Percentiles rank a stretch among this genome's conserved stretches.
These are phyloP conservation scores for Adelges cooleyi DNA, from an alignment of 1,140 invertebrate species.

Conservation along the genomic window DNA sequence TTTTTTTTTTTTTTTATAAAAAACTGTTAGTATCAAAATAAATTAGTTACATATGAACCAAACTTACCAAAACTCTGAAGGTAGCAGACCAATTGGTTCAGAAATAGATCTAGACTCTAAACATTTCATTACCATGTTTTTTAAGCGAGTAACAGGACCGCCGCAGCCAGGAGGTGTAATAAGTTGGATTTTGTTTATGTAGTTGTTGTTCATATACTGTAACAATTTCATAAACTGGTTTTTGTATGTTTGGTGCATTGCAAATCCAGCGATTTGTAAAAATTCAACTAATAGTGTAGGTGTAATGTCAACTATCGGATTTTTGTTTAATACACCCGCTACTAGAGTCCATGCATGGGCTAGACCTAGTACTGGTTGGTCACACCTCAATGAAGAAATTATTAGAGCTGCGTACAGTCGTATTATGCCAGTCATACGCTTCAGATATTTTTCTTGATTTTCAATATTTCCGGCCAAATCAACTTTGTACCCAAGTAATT, in stretches of 20 bases:
- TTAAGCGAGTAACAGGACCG: slow-evolving; percentile 19
- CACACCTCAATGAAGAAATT: not conserved
- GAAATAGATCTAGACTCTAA: not conserved
- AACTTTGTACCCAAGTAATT: slow-evolving; percentile 1
- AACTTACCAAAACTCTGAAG: not conserved
- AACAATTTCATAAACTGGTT: slow-evolving; percentile 7
- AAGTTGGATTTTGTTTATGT: slow-evolving; percentile 2
- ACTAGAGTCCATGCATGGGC: slow-evolving; percentile 15
- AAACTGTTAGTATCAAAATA: not conserved
- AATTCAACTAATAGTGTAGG: slow-evolving; percentile 11
- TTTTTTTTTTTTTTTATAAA: slow-evolving; percentile 4
- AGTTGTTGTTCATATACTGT: not conserved
- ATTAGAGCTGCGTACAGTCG: slow-evolving; percentile 4
- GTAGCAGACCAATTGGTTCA: slow-evolving; percentile 5
- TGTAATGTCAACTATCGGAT: slow-evolving; percentile 10
- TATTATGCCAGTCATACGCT: slow-evolving; percentile 2
- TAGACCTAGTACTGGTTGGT: not conserved
- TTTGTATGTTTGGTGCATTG: not conserved
- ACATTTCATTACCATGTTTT: not conserved
- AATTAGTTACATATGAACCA: not conserved
- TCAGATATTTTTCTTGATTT: not conserved
- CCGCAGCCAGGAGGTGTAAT: not conserved
- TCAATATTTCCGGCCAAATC: not conserved
- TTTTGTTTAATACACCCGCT: slow-evolving; percentile 11
- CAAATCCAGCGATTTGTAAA: not conserved